A percentile compares a stretch with the other conserved stretches of the same genome.
Conservation (phyloP, 2,888 invertebrate genomes). For the Rambutsinella grinnellia region DNA sequence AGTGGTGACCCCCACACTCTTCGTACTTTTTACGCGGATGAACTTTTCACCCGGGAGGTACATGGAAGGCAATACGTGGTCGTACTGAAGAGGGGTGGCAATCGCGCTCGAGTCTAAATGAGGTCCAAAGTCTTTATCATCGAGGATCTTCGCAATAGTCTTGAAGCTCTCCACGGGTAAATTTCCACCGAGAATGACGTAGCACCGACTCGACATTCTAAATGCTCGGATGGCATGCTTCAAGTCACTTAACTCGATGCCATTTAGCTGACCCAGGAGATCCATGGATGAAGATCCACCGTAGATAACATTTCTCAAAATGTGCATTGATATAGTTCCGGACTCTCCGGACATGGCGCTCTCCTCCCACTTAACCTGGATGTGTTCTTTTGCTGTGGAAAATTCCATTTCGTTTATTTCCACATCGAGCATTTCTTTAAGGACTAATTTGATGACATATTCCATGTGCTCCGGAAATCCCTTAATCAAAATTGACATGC, state of each 20-base stretch:
- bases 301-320: neutral
- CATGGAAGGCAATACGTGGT: neutral
- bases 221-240: neutral
- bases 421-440: neutral
- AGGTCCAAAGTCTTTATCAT: constrained; percentile 4
- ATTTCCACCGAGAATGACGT: neutral
- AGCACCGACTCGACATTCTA: neutral
- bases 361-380: neutral
- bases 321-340: neutral
- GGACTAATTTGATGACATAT: neutral
- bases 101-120: neutral
- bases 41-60: constrained; percentile 1
- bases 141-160: neutral
- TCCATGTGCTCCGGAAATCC: neutral
- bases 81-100: neutral
- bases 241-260: neutral
- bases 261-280: neutral
- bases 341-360: neutral
- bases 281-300: neutral
- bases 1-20: neutral
- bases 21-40: neutral
- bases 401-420: neutral
- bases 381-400: neutral
- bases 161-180: neutral
- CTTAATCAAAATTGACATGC: neutral